Base-by-base conservation (phyloP, 2,888 invertebrate genomes). In the Tachina grossa region DNA sequence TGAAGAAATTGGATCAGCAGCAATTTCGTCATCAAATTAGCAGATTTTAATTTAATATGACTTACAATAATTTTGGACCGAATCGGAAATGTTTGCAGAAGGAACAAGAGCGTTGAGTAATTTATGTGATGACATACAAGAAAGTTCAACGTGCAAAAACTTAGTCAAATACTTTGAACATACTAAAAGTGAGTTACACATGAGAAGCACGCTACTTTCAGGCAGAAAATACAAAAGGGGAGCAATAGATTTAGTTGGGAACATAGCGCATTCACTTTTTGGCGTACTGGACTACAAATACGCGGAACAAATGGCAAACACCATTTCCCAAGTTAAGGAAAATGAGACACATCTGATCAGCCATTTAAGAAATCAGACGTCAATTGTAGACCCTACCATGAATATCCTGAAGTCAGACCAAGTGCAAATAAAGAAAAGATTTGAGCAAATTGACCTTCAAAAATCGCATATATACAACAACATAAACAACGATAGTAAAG, bases 11-110 rank as follows among this genome's bases (percentile, higher is more conserved):
- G 74, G 74, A 53, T 49, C 49, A 22, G 53, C 61, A 45, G 41
- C 14, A 22, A 74, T 74, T 45, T 63, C n/a, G n/a, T n/a, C 59
- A 8, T 43, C 59, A 39, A 49, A 74, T 8, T 74, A 39, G 61
- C 57, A 51, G 10, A 22, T 77, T 2, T 10, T 66, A 31, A 39
- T 77, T 13, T 77, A 77, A 57, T 77, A 77, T 51, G 75, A 76
- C 41, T 63, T 66, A 41, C 8, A 65, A 43, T n/a, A 51, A 63
- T 49, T 49, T 43, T 43, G 43, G 61, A 9, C 59, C 11, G 39
- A 59, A 19, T 16, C 3, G 16, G 16, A 2, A 59, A 14, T 45
- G 22, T 22, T 66, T 13, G 2, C 65, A 22, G 8, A 14, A 5
- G 49, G 65, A 0, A 66, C 65, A 3, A 45, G 13, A 1, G 19